Base-by-base conservation (phyloP, 2,888 invertebrate genomes). In the Metellina segmentata region DNA sequence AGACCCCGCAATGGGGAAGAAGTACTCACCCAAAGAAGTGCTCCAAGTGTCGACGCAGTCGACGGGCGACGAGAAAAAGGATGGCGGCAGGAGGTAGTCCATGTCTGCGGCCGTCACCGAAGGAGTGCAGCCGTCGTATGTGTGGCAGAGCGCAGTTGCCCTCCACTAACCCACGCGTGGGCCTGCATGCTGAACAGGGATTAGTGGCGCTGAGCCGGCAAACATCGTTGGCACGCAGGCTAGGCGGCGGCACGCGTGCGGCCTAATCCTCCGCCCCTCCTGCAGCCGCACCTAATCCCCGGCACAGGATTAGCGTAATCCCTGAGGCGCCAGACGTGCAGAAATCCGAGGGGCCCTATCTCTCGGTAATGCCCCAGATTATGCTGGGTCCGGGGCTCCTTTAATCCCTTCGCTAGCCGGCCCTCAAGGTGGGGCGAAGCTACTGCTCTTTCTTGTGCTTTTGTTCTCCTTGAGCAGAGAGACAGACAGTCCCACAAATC, bases 221-320 rank as follows among this genome's bases (percentile, higher is more conserved):
- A 91, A 88, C 88, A 91, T 87, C 91, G 91, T 79, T 74, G 91
- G 91, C 83, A 88, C 91, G 88, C 91, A 91, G 53, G 81, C 70
- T 72, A 81, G 90, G 90, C 72, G 90, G 89, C 83, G 77, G 89
- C 82, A 89, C 89, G 81, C 87, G 81, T 79, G 79, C 61, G 53
- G 53, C 51, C 89, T 71, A 85, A 77, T 77, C 83, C 51, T 85
- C 78, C 81, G 53, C 90, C 74, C 79, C 81, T 81, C 81, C 86
- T 70, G 87, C 81, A 82, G 81, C 86, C 83, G 74, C 75, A 81
- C 85, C 85, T 92, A 92, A 92, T 92, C 92, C 89, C 89, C 85
- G 70, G 92, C 74, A 89, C 89, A 85, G 92, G 92, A 92, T 92
- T 85, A 91, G 91, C 77, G 87, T 91, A 92, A 89, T 89, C 92